These are phyloP conservation scores for Andrena praecox DNA, from an alignment of 2,888 invertebrate species.

Conservation along the genomic window DNA sequence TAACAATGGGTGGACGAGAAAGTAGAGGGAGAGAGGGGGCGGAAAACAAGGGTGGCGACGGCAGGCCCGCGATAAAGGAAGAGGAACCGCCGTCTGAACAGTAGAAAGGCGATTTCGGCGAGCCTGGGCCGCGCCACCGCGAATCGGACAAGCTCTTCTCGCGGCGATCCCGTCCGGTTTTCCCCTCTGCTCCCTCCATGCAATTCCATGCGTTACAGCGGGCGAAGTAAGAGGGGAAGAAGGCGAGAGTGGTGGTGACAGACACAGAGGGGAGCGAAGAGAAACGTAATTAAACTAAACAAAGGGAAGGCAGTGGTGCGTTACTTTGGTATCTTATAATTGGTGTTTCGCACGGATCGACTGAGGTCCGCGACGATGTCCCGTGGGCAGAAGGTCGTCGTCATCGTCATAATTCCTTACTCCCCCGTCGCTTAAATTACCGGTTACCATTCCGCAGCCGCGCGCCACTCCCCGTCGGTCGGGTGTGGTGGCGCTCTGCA, in stretches of 20 bases:
- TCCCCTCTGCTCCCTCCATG: conserved; percentile 3
- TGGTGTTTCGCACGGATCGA: conserved; percentile 70
- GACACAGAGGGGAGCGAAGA: conserved; percentile 26
- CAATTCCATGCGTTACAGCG: conserved; percentile 13
- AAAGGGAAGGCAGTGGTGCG: conserved; percentile 81
- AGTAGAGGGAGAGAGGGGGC: background rate
- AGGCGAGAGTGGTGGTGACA: conserved; percentile 10
- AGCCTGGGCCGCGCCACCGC: background rate
- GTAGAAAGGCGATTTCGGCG: background rate
- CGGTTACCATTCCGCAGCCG: background rate
- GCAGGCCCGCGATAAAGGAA: background rate
- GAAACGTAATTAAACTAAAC: conserved; percentile 70
- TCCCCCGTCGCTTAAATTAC: background rate
- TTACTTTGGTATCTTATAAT: conserved; percentile 77
- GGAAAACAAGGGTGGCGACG: background rate
- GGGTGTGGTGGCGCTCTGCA: background rate
- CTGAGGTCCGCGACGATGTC: conserved; percentile 54
- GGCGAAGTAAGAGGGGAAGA: background rate
- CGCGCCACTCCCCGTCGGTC: conserved; percentile 4
- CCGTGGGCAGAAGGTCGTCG: conserved; percentile 52
- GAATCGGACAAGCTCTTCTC: background rate
- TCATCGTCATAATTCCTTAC: conserved; percentile 24
- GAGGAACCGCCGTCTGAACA: background rate
- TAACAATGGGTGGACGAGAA: background rate
- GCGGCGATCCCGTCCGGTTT: background rate